These are phyloP conservation scores for Cynopterus sphinx DNA, from an alignment of 2,797 vertebrate genomes.

Conservation along the genomic window DNA sequence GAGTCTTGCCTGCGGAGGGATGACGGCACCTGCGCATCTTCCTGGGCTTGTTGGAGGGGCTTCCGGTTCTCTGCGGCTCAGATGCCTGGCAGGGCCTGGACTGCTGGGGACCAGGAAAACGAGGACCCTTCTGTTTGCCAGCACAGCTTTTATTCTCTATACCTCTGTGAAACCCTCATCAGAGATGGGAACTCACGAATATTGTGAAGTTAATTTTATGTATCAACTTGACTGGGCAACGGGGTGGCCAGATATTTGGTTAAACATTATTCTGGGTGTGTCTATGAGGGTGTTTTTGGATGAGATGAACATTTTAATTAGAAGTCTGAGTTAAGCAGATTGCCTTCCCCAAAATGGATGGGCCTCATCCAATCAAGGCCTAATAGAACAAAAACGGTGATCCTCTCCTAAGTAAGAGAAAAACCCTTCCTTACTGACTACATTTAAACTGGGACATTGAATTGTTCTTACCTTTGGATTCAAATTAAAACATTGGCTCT, in stretches of 20 bases:
- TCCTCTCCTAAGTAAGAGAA: not conserved
- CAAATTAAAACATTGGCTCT: not conserved
- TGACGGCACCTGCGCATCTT: not conserved
- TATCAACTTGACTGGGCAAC: not conserved
- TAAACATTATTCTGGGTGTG: not conserved
- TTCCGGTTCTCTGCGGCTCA: not conserved
- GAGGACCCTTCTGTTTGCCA: not conserved
- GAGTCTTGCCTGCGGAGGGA: slow-evolving; percentile 27
- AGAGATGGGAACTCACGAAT: not conserved
- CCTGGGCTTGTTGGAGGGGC: not conserved
- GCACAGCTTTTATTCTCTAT: not conserved
- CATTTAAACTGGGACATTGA: not conserved
- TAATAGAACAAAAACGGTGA: not conserved
- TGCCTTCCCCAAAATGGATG: not conserved
- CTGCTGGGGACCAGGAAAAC: not conserved
- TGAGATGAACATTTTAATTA: not conserved
- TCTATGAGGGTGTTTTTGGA: not conserved
- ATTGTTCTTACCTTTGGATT: not conserved
- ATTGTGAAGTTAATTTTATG: not conserved
- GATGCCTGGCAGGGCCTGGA: not conserved
- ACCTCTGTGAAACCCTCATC: not conserved
- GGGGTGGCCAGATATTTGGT: not conserved
- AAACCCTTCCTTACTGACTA: not conserved
- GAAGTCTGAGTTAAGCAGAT: not conserved
- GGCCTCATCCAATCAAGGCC: not conserved